Evolutionary conservation across 2,113 vertebrate genomes (phyloP).

Genomic region (Ibidorhyncha struthersii): DNA sequence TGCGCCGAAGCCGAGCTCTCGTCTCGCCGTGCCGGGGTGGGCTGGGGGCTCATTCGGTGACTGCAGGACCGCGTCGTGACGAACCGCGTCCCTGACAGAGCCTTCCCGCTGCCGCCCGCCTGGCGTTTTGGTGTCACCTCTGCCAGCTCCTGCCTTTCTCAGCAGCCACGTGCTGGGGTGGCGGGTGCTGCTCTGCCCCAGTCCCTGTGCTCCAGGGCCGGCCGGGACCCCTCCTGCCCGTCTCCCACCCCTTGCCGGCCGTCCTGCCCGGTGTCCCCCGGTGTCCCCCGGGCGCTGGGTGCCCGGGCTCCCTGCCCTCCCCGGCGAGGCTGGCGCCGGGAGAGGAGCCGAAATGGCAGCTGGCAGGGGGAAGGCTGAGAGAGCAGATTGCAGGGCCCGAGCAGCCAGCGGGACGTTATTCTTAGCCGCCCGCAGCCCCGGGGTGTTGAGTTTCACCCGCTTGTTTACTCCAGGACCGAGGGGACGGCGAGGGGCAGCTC

Average conservation of each 20-base stretch:
- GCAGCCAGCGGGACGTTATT: constrained; percentile 49
- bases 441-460: constrained; percentile 69
- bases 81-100: rapidly evolving
- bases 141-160: rapidly evolving
- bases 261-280: not conserved
- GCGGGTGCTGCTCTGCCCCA: not conserved
- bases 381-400: not conserved
- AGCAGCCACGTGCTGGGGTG: not conserved
- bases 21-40: rapidly evolving
- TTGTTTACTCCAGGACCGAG: constrained; percentile 58
- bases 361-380: not conserved
- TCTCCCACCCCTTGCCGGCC: not conserved
- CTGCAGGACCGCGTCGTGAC: rapidly evolving
- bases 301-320: not conserved
- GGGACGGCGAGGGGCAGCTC: not conserved
- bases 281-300: not conserved
- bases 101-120: not conserved
- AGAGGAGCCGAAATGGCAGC: not conserved
- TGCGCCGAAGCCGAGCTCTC: not conserved
- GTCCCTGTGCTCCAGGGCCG: not conserved
- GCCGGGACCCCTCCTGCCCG: not conserved
- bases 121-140: not conserved
- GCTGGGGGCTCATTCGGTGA: not conserved
- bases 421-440: not conserved
- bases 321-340: not conserved